A percentile compares a stretch with the other conserved stretches of the same genome.
These are phyloP conservation scores for Myotis brandtii DNA, from an alignment of 2,113 vertebrate genomes.

Conservation along the genomic window DNA sequence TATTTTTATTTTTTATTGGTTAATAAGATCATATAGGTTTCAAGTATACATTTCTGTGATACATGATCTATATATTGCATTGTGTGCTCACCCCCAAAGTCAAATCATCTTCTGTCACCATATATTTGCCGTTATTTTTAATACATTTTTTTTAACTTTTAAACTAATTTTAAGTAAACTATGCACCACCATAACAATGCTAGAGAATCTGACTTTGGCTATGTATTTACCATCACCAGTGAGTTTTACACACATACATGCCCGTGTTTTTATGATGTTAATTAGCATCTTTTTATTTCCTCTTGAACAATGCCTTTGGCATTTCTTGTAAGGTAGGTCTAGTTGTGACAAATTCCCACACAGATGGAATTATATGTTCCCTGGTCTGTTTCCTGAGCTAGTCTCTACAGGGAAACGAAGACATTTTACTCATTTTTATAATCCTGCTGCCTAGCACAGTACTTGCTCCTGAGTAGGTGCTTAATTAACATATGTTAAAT, in stretches of 20 bases:
- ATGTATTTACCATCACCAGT: neutral
- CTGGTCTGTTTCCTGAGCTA: neutral
- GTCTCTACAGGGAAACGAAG: neutral
- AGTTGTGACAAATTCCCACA: neutral
- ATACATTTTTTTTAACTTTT: neutral
- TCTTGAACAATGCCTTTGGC: neutral
- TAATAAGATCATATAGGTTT: neutral
- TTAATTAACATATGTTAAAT: neutral
- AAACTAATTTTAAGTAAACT: neutral
- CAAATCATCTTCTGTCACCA: neutral
- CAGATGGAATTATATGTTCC: neutral
- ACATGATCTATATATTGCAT: neutral
- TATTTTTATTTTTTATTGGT: neutral
- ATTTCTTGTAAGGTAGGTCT: neutral
- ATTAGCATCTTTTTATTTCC: neutral
- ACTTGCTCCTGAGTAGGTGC: neutral
- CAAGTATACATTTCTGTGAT: neutral
- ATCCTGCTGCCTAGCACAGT: neutral
- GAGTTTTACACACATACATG: neutral
- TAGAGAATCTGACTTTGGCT: neutral
- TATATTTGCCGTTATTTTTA: neutral
- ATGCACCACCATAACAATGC: neutral
- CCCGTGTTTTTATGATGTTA: neutral
- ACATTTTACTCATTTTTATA: neutral
- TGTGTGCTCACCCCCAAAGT: neutral